phyloP scores from a whole-genome alignment of 1,140 invertebrate genomes.

The Nephila pilipes region DNA sequence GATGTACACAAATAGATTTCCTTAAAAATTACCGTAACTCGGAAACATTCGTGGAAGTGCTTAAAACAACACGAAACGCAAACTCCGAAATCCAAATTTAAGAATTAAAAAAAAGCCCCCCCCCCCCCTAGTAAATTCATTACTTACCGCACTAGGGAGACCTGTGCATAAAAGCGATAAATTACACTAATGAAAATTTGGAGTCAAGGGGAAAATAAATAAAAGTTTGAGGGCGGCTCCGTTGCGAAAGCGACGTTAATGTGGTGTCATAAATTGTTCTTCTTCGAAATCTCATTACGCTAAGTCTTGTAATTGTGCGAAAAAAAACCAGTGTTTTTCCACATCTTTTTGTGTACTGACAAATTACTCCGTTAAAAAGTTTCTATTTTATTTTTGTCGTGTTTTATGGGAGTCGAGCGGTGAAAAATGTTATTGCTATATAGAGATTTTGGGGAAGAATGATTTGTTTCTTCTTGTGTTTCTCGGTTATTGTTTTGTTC shows the following conservation, averaged over 20 bases:
- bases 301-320: slow-evolving; percentile 38
- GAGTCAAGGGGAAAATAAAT: slow-evolving; percentile 35
- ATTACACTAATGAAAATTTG: slow-evolving; percentile 57
- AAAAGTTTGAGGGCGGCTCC: slow-evolving; percentile 5
- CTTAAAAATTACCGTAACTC: neutral
- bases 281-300: slow-evolving; percentile 41
- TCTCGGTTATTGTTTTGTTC: too few relatives aligned
- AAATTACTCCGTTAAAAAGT: neutral
- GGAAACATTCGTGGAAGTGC: neutral
- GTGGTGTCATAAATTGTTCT: slow-evolving; percentile 45
- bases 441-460: too few relatives aligned
- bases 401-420: neutral
- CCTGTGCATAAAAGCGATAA: slow-evolving; percentile 12
- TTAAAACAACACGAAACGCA: too few relatives aligned
- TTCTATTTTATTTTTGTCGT: neutral
- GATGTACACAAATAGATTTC: too few relatives aligned
- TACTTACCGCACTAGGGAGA: neutral
- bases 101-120: neutral
- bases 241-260: neutral
- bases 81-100: too few relatives aligned
- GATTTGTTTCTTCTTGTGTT: too few relatives aligned
- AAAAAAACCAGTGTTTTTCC: slow-evolving; percentile 15
- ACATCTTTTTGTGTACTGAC: slow-evolving; percentile 37
- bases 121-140: neutral
- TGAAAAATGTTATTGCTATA: neutral